Evolutionary conservation across 37 sponge, comb jelly and placozoan species (phyloP).

Genomic region (Bolinopsis microptera): DNA sequence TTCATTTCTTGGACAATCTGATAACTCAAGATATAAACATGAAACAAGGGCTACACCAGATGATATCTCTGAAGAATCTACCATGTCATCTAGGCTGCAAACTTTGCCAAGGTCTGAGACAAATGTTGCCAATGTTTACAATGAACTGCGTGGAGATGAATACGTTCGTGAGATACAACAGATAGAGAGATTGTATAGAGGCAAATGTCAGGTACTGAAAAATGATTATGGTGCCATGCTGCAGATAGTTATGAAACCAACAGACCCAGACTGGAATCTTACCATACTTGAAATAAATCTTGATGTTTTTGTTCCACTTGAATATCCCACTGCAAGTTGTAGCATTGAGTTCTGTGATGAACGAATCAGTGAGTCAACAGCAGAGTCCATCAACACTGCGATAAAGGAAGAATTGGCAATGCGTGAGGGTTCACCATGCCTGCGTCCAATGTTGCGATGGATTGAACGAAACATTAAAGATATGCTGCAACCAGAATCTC

Average conservation of each 20-base stretch:
- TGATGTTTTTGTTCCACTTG: constrained; percentile 26
- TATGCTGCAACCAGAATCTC: constrained; percentile 22
- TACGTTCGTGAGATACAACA: constrained; percentile 24
- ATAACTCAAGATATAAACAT: not conserved
- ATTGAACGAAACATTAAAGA: constrained; percentile 26
- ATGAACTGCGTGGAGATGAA: not conserved
- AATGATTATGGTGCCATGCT: not conserved
- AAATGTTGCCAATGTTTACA: not conserved
- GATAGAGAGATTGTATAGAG: constrained; percentile 9
- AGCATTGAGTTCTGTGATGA: constrained; percentile 57
- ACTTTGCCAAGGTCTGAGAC: not conserved
- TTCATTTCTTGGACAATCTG: not conserved
- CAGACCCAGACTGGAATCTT: constrained; percentile 59
- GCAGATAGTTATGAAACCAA: constrained; percentile 30
- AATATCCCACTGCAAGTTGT: not conserved
- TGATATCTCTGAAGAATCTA: not conserved
- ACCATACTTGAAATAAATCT: constrained; percentile 23
- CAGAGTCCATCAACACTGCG: not conserved
- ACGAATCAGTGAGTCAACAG: constrained; percentile 28
- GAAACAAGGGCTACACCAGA: not conserved
- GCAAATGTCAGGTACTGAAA: not conserved
- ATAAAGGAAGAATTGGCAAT: constrained; percentile 34
- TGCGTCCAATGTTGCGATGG: constrained; percentile 47
- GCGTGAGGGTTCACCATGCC: constrained; percentile 24
- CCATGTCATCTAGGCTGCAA: not conserved